Evolutionary conservation across 2,113 vertebrate species (phyloP).

Genomic region (Hippopotamus amphibius): DNA sequence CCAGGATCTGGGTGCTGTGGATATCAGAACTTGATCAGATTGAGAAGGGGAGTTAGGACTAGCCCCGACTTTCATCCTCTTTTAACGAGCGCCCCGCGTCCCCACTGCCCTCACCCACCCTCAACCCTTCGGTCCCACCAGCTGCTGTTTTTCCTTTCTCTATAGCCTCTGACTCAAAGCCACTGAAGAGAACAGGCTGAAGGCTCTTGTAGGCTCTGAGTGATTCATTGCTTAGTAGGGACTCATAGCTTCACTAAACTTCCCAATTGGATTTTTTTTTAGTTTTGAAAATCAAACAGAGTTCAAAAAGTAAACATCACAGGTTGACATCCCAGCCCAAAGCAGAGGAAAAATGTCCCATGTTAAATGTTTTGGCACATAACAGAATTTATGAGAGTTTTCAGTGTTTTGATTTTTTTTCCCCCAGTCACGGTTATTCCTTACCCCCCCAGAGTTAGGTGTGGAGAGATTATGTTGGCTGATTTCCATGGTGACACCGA

Average conservation of each 20-base stretch:
- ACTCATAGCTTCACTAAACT: slow-evolving; percentile 59
- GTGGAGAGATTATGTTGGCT: slow-evolving; percentile 85
- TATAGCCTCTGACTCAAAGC: background rate
- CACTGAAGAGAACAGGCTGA: slow-evolving; percentile 35
- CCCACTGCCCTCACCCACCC: fast-evolving
- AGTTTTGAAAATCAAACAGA: slow-evolving; percentile 73
- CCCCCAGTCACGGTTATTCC: slow-evolving; percentile 67
- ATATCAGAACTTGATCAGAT: background rate
- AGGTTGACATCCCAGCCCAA: slow-evolving; percentile 68
- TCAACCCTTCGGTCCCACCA: background rate
- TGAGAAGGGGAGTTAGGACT: no score
- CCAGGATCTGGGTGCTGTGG: background rate
- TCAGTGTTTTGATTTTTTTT: slow-evolving; percentile 62
- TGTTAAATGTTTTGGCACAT: slow-evolving; percentile 61
- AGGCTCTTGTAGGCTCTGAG: background rate
- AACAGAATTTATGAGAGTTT: slow-evolving; percentile 76
- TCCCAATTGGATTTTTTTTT: slow-evolving; percentile 71
- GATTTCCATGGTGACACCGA: slow-evolving; percentile 85
- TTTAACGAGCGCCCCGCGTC: background rate
- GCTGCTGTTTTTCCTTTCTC: background rate
- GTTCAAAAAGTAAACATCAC: slow-evolving; percentile 80
- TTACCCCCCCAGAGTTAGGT: slow-evolving; percentile 76
- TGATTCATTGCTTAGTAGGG: slow-evolving; percentile 64
- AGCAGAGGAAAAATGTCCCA: slow-evolving; percentile 74
- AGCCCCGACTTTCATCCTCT: background rate